Conservation (phyloP, 2,888 invertebrate species). For the Neuroscelio doddi region DNA sequence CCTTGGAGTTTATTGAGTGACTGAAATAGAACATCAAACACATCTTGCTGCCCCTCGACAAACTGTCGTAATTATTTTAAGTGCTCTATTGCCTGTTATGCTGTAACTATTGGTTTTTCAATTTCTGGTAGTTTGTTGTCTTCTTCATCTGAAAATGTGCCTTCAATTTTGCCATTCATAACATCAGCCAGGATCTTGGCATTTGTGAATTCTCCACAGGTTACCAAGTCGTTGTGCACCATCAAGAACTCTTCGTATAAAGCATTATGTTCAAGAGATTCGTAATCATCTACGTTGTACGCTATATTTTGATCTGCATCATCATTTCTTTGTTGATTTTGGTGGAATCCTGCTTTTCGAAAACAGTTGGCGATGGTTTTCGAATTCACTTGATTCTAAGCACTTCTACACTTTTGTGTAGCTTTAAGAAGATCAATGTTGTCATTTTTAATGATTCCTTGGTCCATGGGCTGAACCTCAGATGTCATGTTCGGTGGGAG, state of each 20-base stretch:
- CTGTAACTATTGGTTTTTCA: neutral
- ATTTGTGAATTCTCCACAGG: neutral
- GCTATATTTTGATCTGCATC: neutral
- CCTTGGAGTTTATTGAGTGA: no score
- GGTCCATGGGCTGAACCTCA: no score
- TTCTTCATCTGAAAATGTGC: neutral
- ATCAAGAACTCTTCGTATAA: no score
- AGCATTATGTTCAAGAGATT: no score
- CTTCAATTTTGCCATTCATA: neutral
- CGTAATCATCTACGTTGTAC: neutral
- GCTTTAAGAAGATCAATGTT: neutral
- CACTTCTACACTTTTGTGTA: conserved; percentile 1
- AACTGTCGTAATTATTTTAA: no score
- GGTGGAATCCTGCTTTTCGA: no score
- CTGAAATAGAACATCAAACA: no score
- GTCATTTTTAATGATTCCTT: no score
- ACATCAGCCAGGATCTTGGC: neutral
- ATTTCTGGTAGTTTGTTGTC: no score
- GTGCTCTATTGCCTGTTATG: neutral
- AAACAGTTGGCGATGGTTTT: conserved; percentile 3
- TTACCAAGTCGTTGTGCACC: neutral
- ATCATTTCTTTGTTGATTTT: neutral
- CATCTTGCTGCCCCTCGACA: no score
- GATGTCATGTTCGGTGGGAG: no score
- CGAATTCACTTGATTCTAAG: neutral